Evolutionary conservation across 2,888 invertebrate genomes (phyloP).

Genomic region (Chrysolina americana): DNA sequence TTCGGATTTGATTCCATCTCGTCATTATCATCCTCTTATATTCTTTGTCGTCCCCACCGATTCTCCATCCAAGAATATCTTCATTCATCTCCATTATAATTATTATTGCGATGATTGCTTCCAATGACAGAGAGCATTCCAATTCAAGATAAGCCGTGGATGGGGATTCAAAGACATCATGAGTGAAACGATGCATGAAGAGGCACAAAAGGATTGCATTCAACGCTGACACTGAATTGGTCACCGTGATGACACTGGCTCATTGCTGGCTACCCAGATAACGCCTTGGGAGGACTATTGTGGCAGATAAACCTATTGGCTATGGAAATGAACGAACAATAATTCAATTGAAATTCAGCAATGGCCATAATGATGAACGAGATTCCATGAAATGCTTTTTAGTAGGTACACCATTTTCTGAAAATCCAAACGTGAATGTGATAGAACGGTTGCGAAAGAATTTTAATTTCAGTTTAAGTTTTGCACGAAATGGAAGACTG

Average conservation of each 20-base stretch:
- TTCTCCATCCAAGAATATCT: not conserved
- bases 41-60: not conserved
- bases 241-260: not conserved
- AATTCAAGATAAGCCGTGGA: not conserved
- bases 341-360: not conserved
- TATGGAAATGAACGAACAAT: not conserved
- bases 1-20: too few species aligned
- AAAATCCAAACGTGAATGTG: too few species aligned
- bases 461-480: too few species aligned
- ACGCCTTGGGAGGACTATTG: not conserved
- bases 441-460: too few species aligned
- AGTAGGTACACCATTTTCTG: not conserved
- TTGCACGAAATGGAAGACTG: too few species aligned
- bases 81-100: not conserved
- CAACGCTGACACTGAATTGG: not conserved
- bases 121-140: not conserved
- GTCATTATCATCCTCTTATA: too few species aligned
- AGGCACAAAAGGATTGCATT: not conserved
- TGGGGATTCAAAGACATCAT: not conserved
- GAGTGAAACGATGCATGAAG: not conserved
- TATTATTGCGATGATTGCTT: not conserved
- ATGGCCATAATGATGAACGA: not conserved
- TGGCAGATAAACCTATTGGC: not conserved
- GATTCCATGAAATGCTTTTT: not conserved
- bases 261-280: not conserved